Percentiles rank a stretch among this genome's conserved stretches.
Conservation (phyloP, 2,888 invertebrate genomes). For the Microplitis deprimator region DNA sequence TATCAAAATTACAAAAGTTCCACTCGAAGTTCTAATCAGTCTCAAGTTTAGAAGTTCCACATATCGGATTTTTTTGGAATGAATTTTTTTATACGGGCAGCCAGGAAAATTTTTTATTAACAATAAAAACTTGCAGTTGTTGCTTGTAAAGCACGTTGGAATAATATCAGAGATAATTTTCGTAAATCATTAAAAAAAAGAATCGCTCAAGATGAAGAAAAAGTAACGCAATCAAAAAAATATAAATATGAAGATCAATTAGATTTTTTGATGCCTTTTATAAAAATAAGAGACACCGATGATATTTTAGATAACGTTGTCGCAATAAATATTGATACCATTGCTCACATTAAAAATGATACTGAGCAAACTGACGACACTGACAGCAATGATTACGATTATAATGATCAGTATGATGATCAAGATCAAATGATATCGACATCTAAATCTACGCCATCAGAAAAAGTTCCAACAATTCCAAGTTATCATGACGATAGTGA, state of each 20-base stretch:
- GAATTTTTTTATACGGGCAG: too few species aligned
- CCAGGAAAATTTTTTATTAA: too few species aligned
- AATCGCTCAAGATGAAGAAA: slow-evolving; percentile 25
- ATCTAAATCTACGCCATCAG: neutral
- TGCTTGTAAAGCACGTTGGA: slow-evolving; percentile 42
- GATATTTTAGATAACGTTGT: slow-evolving; percentile 51
- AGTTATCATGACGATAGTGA: neutral
- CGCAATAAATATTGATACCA: neutral
- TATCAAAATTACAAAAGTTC: too few species aligned
- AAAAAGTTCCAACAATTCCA: neutral
- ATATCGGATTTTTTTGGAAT: too few species aligned
- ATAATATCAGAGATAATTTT: slow-evolving; percentile 47
- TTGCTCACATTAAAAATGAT: neutral
- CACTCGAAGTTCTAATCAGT: too few species aligned
- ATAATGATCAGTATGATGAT: neutral
- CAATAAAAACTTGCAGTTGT: slow-evolving; percentile 4
- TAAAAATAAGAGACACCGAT: slow-evolving; percentile 37
- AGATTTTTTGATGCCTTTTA: slow-evolving; percentile 40
- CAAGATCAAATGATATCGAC: neutral
- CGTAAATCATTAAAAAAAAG: slow-evolving; percentile 45
- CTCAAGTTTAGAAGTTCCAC: too few species aligned
- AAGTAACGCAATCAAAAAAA: slow-evolving; percentile 11
- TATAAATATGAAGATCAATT: slow-evolving; percentile 41
- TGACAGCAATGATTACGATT: neutral
- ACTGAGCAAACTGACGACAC: neutral